Conservation (phyloP, 2,888 invertebrate genomes). For the Nymphalis c-album region DNA sequence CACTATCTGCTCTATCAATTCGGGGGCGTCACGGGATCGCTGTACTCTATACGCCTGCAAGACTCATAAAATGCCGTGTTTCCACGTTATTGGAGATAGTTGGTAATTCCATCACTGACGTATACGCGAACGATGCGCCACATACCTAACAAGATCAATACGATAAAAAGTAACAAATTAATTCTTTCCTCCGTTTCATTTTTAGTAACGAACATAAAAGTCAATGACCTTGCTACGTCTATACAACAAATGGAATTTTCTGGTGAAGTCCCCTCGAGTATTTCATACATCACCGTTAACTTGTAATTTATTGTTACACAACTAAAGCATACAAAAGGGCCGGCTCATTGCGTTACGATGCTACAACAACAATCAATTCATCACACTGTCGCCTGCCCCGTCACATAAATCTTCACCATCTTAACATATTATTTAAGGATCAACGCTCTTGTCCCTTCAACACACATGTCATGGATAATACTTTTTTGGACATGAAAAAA, state of each 20-base stretch:
- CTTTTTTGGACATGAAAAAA: not conserved
- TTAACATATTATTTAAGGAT: conserved; percentile 27
- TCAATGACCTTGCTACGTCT: not conserved
- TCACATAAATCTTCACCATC: conserved; percentile 27
- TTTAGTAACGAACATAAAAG: too few species aligned
- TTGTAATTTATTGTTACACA: conserved; percentile 5
- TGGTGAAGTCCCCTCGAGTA: not conserved
- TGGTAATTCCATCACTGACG: too few species aligned
- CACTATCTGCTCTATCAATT: too few species aligned
- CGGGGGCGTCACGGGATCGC: too few species aligned
- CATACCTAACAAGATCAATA: too few species aligned
- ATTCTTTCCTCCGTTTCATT: too few species aligned
- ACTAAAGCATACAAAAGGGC: conserved; percentile 4
- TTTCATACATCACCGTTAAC: conserved; percentile 2
- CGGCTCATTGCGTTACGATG: not conserved
- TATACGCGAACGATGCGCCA: too few species aligned
- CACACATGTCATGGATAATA: not conserved
- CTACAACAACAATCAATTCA: conserved; percentile 17
- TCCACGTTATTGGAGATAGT: too few species aligned
- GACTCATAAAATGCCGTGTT: too few species aligned
- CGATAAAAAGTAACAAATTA: too few species aligned
- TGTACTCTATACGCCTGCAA: too few species aligned
- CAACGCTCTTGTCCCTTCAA: not conserved
- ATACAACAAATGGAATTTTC: not conserved
- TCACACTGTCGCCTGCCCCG: conserved; percentile 16